Evolutionary conservation across 2,113 vertebrate genomes (phyloP), one percentile per base, ranked within the genome.

Genomic region (Scopus umbretta): DNA sequence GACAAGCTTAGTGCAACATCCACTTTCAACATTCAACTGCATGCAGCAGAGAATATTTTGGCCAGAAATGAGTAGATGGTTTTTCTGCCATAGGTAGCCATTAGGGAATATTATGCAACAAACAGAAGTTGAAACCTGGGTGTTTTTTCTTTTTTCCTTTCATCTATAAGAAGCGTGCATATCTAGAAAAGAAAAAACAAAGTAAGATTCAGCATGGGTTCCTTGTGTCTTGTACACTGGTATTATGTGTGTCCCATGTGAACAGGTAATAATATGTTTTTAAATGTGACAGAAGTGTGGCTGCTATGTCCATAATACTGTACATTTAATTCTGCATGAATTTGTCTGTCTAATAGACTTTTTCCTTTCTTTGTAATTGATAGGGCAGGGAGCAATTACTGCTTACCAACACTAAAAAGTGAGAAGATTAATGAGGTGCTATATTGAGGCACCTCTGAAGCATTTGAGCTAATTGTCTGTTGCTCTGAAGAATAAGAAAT

Each of bases 341-440:
- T 91, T 80, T 95, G 42, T 58, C 61, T 83, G 16, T 76, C 42
- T 88, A 83, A 86, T 86, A 72, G 59, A 61, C 20, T n/a, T 90
- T 88, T 93, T 50, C 72, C 42, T 84, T 88, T 59, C 59, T 78
- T 86, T 55, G 45, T 80, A 80, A 70, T 92, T 96, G 67, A 47
- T 59, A 90, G 30, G 72, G n/a, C 72, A 94, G 88, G 55, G 63
- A 93, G 16, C 45, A 93, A 91, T 90, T 95, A 62, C 75, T 74
- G 55, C 66, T 86, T 82, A 84, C 26, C 18, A 55, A 88, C 59
- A 95, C 88, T 86, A 88, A 90, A 90, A 88, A 88, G 67, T 74
- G n/a, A 80, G 73, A 79, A 85, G 86, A 90, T 86, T 92, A 94
- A 83, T 92, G 82, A 74, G 40, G 26, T 93, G 40, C 36, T 85